Evolutionary conservation across 37 sponge, comb jelly and placozoan species (phyloP).

Genomic region (Theonella swinhoei): DNA sequence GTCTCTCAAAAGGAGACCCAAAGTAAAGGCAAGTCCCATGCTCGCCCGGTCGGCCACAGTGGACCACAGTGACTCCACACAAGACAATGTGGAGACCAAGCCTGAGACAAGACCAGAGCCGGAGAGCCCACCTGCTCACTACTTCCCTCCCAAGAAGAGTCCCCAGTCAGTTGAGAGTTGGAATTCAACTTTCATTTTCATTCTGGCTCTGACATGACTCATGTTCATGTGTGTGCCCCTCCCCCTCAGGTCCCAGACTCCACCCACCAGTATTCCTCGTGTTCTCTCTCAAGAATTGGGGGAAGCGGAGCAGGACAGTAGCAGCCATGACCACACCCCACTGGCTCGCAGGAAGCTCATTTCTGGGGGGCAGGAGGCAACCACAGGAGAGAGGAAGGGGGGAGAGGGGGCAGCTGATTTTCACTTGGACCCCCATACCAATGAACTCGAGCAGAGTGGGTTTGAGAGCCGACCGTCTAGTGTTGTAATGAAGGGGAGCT

Average conservation of each 20-base stretch:
- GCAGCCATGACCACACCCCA: neutral
- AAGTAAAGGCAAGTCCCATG: neutral
- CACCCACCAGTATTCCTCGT: neutral
- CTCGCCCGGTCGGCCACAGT: neutral
- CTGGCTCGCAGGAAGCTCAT: neutral
- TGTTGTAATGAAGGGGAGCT: neutral
- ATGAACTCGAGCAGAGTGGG: too few species aligned
- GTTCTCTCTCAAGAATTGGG: neutral
- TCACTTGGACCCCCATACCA: neutral
- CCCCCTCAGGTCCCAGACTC: neutral
- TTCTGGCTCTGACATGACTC: neutral
- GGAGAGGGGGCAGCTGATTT: neutral
- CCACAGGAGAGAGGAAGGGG: neutral
- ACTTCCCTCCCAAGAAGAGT: constrained; percentile 40
- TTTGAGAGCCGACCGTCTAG: neutral
- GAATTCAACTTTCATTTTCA: neutral
- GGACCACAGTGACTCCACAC: neutral
- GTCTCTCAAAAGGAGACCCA: neutral
- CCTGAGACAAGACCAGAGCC: neutral
- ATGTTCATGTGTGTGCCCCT: neutral
- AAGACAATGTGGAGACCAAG: neutral
- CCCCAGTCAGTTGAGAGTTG: constrained; percentile 7
- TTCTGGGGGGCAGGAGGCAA: neutral
- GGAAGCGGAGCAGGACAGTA: too few species aligned
- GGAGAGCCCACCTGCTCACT: neutral